These are phyloP conservation scores for Trichosurus vulpecula DNA, from an alignment of 2,797 vertebrate genomes.

Conservation along the genomic window DNA sequence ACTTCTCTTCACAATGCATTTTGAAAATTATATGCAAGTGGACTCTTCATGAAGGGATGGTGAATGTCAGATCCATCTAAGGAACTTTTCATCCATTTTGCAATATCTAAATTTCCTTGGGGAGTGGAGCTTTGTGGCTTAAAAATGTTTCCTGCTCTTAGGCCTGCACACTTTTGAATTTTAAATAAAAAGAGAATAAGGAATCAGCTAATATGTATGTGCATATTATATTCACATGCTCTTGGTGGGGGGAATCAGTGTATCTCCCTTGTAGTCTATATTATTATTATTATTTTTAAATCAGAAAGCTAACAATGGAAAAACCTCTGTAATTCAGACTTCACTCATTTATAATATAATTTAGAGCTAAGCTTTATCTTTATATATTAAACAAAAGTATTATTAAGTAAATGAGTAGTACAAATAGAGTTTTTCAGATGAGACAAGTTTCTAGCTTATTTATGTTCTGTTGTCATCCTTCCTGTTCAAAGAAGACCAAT, in stretches of 20 bases:
- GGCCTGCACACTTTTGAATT: conserved; percentile 5
- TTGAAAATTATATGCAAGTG: neutral
- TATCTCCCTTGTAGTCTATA: neutral
- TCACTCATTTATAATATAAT: neutral
- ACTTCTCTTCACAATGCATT: neutral
- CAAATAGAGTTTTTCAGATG: neutral
- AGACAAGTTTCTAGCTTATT: neutral
- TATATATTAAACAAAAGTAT: conserved; percentile 5
- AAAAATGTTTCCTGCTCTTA: neutral
- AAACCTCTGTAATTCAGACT: neutral
- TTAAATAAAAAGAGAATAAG: conserved; percentile 10
- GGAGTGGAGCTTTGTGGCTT: neutral
- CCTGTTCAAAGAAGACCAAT: neutral
- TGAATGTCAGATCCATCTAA: neutral
- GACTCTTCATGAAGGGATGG: neutral
- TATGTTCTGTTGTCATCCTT: neutral
- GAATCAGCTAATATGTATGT: neutral
- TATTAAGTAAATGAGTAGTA: neutral
- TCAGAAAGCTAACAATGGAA: neutral
- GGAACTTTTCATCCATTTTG: conserved; percentile 13
- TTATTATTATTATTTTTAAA: neutral
- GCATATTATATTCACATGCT: neutral
- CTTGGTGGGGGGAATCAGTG: neutral
- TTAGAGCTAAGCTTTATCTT: neutral
- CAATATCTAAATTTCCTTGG: neutral